These are phyloP conservation scores for Tineola bisselliella DNA, from an alignment of 2,888 invertebrate genomes.

Conservation along the genomic window DNA sequence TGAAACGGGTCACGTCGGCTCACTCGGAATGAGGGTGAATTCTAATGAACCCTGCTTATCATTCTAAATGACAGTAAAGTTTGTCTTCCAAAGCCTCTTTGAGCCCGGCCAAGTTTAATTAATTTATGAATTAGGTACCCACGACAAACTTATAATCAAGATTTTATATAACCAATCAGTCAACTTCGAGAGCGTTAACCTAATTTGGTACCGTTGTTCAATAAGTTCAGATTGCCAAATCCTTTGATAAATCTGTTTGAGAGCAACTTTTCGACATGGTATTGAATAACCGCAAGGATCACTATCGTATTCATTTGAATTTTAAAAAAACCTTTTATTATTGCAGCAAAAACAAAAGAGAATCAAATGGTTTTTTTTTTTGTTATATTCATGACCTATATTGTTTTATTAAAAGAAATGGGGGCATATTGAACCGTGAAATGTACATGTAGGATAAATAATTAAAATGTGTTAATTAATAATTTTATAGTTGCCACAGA, in stretches of 20 bases:
- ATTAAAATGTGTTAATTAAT: conserved; percentile 14
- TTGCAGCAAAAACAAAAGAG: background rate
- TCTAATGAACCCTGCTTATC: conserved; percentile 54
- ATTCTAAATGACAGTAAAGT: conserved; percentile 47
- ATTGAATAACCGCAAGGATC: background rate
- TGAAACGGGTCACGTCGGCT: conserved; percentile 16
- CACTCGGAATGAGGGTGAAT: conserved; percentile 28
- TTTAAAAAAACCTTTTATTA: background rate
- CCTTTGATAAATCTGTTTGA: background rate
- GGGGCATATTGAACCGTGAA: background rate
- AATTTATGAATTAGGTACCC: conserved; percentile 54
- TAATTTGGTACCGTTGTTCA: conserved; percentile 3
- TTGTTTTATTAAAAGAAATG: background rate
- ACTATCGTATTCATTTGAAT: background rate
- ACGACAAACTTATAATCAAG: conserved; percentile 17
- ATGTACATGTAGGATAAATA: conserved; percentile 9
- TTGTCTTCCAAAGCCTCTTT: conserved; percentile 27
- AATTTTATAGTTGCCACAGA: conserved; percentile 12
- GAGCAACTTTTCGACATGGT: background rate
- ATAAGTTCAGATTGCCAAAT: background rate
- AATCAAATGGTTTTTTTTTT: background rate
- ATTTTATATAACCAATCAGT: conserved; percentile 13
- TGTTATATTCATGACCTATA: background rate
- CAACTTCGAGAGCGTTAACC: conserved; percentile 8
- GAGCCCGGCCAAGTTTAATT: conserved; percentile 43